Base-by-base conservation (phyloP, 2,113 vertebrate species). In the Bos javanicus region DNA sequence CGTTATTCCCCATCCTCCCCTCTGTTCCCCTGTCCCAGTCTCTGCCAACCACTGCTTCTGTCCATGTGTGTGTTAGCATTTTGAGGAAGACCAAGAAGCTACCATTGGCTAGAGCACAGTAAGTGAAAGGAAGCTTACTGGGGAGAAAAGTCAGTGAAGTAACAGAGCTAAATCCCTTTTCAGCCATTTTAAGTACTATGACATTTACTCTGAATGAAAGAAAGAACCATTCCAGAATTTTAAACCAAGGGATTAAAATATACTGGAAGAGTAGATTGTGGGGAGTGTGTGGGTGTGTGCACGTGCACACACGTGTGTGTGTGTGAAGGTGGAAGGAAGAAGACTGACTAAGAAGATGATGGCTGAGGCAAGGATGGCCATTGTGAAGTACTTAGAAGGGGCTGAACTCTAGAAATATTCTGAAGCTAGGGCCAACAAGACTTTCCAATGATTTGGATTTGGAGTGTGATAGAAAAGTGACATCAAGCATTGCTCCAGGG, bases 391-490 rank as follows among this genome's bases (percentile, higher is more conserved):
- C 28, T 94, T 56, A 78, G 56, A 60, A 86, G 25, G 25, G 7
- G 7, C 28, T 81, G 50, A 33, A 62, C 57, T 78, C 14, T 30
- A 36, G 46, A 48, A 88, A 76, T 83, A 36, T 46, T 90, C 52
- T 48, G 21, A 89, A 84, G 33, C 48, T 48, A 60, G 28, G 36
- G 12, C 16, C 48, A 81, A 36, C 3, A 78, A 23, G 36, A 89
- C 39, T 88, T 85, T 33, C 33, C 46, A 13, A 90, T 21, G 28
- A 76, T 23, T 50, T 94, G 48, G 48, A 94, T 87, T 96, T 87
- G n/a, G 6, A 23, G 19, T 96, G 12, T 48, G 2, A 71, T 33
- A 91, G 64, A 84, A 90, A 86, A 59, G 39, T 25, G 17, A 84
- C 59, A 12, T 15, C 16, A 94, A 76, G 2, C 2, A 26, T 88